These are phyloP conservation scores for Eurytoma californica DNA, from an alignment of 2,888 invertebrate species.

Conservation along the genomic window DNA sequence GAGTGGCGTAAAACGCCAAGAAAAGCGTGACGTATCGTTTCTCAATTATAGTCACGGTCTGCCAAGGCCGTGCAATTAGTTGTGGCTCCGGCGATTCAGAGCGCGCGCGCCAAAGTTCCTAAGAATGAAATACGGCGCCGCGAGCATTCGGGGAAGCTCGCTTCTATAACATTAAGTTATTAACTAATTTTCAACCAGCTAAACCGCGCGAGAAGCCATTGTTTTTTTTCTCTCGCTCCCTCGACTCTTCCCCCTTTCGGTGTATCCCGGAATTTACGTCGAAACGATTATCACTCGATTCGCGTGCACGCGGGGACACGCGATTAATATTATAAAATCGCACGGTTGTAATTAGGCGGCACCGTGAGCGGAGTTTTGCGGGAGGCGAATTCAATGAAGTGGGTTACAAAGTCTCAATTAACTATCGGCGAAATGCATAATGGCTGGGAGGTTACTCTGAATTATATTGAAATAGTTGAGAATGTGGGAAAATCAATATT, in stretches of 20 bases:
- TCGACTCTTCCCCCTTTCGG: not conserved
- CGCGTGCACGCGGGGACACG: no score
- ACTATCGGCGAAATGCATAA: no score
- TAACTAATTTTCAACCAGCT: conserved; percentile 15
- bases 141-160: not conserved
- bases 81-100: not conserved
- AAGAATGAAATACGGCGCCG: conserved; percentile 4
- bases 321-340: no score
- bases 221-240: not conserved
- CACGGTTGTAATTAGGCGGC: not conserved
- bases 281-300: not conserved
- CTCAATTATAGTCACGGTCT: conserved; percentile 26
- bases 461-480: not conserved
- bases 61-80: conserved; percentile 47
- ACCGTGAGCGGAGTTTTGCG: no score
- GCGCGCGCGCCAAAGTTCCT: not conserved
- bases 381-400: no score
- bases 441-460: no score
- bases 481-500: conserved; percentile 1
- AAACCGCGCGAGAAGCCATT: not conserved
- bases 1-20: not conserved
- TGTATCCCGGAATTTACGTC: conserved; percentile 13
- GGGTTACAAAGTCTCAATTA: no score
- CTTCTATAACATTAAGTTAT: conserved; percentile 34
- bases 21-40: conserved; percentile 14